Evolutionary conservation across 2,888 invertebrate genomes (phyloP).

Genomic region (Ryuthela nishihirai): DNA sequence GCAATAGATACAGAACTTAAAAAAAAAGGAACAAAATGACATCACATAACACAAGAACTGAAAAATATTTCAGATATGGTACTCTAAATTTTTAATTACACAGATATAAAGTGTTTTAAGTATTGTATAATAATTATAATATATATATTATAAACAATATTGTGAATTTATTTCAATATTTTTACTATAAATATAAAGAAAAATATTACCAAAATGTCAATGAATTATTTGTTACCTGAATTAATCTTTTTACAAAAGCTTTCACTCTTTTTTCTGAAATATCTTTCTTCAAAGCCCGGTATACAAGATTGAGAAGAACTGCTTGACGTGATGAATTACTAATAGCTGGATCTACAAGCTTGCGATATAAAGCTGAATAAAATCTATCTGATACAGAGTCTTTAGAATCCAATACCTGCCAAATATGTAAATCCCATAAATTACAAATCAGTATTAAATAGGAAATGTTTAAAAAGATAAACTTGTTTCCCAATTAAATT

Average conservation of each 20-base stretch:
- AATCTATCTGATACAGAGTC: slow-evolving; percentile 52
- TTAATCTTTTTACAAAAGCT: slow-evolving; percentile 78
- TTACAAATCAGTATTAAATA: too few relatives aligned
- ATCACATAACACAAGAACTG: too few relatives aligned
- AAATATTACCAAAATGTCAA: background rate
- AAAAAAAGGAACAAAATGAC: too few relatives aligned
- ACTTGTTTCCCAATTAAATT: too few relatives aligned
- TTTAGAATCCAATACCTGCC: slow-evolving; percentile 57
- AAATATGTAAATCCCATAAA: background rate
- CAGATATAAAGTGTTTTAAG: too few relatives aligned
- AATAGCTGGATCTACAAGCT: slow-evolving; percentile 72
- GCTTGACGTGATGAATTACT: slow-evolving; percentile 61
- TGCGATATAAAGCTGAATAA: slow-evolving; percentile 83
- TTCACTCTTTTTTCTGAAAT: slow-evolving; percentile 64
- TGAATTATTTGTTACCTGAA: slow-evolving; percentile 60
- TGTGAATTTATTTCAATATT: slow-evolving; percentile 2
- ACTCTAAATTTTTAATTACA: too few relatives aligned
- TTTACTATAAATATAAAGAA: background rate
- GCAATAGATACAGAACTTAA: too few relatives aligned
- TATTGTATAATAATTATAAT: too few relatives aligned
- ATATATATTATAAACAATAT: slow-evolving; percentile 10
- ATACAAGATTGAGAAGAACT: slow-evolving; percentile 79
- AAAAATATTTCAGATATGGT: too few relatives aligned
- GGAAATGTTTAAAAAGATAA: too few relatives aligned
- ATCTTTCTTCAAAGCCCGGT: slow-evolving; percentile 79